Percentiles rank a stretch among this genome's conserved stretches.
These are phyloP conservation scores for Gryllus bimaculatus DNA, from an alignment of 1,140 invertebrate species.

Conservation along the genomic window DNA sequence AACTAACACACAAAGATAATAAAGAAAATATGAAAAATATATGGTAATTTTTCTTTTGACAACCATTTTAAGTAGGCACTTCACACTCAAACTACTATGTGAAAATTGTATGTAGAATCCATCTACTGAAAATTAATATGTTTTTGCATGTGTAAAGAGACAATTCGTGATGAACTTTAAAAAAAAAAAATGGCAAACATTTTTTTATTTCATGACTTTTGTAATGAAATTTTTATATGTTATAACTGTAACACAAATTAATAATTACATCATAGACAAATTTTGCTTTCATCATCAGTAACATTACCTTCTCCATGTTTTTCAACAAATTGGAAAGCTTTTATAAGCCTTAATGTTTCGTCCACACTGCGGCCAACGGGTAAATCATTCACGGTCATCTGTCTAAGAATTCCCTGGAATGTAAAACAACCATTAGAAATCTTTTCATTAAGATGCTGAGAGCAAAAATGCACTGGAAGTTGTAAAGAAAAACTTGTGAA, in stretches of 20 bases:
- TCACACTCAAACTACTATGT: too few relatives aligned
- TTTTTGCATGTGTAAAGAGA: too few relatives aligned
- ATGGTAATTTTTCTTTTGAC: too few relatives aligned
- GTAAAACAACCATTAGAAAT: slow-evolving; percentile 11
- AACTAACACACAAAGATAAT: too few relatives aligned
- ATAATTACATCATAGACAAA: not conserved
- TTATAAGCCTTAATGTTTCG: slow-evolving; percentile 78
- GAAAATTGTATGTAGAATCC: too few relatives aligned
- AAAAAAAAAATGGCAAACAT: not conserved
- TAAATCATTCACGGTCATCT: slow-evolving; percentile 79
- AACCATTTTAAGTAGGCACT: too few relatives aligned
- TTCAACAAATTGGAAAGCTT: slow-evolving; percentile 89
- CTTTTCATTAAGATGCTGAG: not conserved
- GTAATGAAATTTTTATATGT: not conserved
- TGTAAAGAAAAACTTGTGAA: not conserved
- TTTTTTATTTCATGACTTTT: not conserved
- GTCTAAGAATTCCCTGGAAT: slow-evolving; percentile 56
- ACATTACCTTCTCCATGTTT: slow-evolving; percentile 76
- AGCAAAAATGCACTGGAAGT: not conserved
- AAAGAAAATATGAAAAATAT: too few relatives aligned
- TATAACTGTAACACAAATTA: not conserved
- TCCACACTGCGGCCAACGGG: slow-evolving; percentile 89
- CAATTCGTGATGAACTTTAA: too few relatives aligned
- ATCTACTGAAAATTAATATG: too few relatives aligned
- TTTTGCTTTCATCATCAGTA: not conserved